Conservation (phyloP, 2,797 vertebrate species). For the Toxotes lorentzi region DNA sequence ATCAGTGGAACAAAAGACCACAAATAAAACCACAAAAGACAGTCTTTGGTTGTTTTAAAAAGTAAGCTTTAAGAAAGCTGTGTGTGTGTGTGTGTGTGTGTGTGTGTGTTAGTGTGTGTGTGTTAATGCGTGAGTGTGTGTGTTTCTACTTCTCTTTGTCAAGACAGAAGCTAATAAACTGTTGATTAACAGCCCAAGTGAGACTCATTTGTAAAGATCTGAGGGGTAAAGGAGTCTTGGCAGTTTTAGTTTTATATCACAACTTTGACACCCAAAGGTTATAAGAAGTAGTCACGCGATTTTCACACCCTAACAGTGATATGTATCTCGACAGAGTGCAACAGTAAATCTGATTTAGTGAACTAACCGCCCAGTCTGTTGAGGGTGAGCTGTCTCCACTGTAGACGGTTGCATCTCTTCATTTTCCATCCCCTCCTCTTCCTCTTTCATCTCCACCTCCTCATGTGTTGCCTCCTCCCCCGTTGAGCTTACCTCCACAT, state of each 20-base stretch:
- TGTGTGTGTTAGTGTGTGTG: not conserved
- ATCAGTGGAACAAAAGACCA: too few species aligned
- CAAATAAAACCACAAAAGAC: not conserved
- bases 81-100: not conserved
- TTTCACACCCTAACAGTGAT: not conserved
- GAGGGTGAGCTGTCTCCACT: slow-evolving; percentile 52
- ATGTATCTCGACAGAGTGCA: not conserved
- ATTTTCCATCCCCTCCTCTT: slow-evolving; percentile 52
- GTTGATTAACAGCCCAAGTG: slow-evolving; percentile 10
- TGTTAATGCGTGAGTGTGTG: too few species aligned
- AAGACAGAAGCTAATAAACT: slow-evolving; percentile 3
- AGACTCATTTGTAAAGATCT: not conserved
- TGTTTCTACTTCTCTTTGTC: not conserved
- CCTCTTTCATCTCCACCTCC: slow-evolving; percentile 54
- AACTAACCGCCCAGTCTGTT: slow-evolving; percentile 70
- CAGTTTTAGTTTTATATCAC: not conserved
- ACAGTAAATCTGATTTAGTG: slow-evolving; percentile 10
- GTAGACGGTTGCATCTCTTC: slow-evolving; percentile 54
- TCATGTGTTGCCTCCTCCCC: slow-evolving; percentile 56
- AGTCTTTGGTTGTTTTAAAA: not conserved
- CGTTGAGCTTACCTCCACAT: slow-evolving; percentile 53
- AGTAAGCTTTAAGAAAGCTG: not conserved
- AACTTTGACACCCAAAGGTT: slow-evolving; percentile 15
- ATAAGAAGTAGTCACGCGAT: not conserved
- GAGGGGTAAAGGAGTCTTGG: not conserved